These are phyloP conservation scores for Mionectes macconnelli DNA, from an alignment of 2,113 vertebrate species.

Conservation along the genomic window DNA sequence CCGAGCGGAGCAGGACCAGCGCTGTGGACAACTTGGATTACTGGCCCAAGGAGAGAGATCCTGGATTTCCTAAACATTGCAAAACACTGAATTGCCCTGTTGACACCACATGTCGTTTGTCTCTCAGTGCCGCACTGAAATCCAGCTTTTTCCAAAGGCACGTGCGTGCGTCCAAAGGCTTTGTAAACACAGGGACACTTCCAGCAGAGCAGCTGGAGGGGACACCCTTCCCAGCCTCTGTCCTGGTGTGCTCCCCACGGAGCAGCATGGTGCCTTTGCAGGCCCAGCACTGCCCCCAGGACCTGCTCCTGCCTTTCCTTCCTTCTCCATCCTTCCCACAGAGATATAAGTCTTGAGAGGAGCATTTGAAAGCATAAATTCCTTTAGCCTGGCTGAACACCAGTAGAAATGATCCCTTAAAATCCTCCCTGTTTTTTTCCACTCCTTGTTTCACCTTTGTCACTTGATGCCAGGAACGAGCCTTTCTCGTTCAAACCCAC, in stretches of 20 bases:
- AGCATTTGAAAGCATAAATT: neutral
- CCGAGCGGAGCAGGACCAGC: neutral
- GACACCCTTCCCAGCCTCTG: neutral
- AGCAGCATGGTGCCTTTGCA: neutral
- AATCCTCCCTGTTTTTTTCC: neutral
- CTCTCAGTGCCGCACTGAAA: neutral
- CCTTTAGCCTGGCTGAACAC: neutral
- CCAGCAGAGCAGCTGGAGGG: neutral
- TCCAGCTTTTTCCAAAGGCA: neutral
- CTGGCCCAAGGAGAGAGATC: neutral
- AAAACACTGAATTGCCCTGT: neutral
- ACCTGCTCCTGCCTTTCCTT: neutral
- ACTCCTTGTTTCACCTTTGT: neutral
- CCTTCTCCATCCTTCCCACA: neutral
- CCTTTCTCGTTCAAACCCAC: neutral
- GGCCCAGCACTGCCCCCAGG: neutral
- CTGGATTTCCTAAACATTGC: neutral
- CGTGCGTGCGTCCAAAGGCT: neutral
- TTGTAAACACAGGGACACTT: neutral
- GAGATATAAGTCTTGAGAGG: neutral
- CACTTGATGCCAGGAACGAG: neutral
- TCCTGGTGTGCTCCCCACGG: accelerated
- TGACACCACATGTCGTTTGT: neutral
- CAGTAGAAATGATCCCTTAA: neutral
- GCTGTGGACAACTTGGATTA: neutral